phyloP scores from a whole-genome alignment of 2,113 vertebrate species.

The Ciconia stormi region DNA sequence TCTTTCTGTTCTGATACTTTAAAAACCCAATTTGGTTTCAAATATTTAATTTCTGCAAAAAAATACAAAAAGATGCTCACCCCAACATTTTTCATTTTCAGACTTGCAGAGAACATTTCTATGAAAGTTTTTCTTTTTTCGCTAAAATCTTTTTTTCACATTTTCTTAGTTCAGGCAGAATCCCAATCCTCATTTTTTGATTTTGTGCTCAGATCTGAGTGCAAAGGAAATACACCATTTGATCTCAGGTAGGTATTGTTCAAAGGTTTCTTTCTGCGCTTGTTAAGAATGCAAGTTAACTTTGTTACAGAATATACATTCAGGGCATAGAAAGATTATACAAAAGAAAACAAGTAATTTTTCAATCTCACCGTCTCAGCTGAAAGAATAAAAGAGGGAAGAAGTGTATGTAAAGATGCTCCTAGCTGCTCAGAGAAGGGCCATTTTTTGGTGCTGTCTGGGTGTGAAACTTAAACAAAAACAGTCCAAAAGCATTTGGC shows the following conservation, averaged over 20 bases:
- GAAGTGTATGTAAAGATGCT: not conserved
- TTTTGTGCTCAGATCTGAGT: not conserved
- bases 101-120: not conserved
- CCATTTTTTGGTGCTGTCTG: not conserved
- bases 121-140: not conserved
- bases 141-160: not conserved
- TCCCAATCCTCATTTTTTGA: not conserved
- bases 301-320: conserved; percentile 4
- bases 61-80: not conserved
- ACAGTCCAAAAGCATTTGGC: not conserved
- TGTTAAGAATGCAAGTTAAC: conserved; percentile 24
- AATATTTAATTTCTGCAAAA: not conserved
- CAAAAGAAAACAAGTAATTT: conserved; percentile 25
- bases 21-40: not conserved
- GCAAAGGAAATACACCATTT: not conserved
- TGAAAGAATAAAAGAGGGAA: not conserved
- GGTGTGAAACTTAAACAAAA: not conserved
- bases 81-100: not conserved
- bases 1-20: not conserved
- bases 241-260: conserved; percentile 5
- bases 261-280: not conserved
- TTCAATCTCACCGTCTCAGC: not conserved
- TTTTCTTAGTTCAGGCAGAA: not conserved
- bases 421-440: not conserved
- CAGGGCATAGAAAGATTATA: not conserved